Evolutionary conservation across 2,113 vertebrate genomes (phyloP), one percentile per base, ranked within the genome.

Genomic region (Potamarius usumacintae): DNA sequence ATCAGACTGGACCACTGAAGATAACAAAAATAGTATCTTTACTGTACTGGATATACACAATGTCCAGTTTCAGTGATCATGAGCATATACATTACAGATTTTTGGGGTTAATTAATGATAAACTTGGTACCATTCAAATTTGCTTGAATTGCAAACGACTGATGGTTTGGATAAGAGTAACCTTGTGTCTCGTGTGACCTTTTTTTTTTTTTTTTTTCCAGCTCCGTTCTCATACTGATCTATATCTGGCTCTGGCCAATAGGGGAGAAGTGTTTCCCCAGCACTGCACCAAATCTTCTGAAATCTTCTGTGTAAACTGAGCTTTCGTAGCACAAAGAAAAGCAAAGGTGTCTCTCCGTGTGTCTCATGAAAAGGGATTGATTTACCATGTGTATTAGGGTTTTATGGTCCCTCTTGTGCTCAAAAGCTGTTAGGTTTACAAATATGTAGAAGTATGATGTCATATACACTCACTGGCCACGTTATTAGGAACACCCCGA

Each of bases 271-370:
- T 18, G 84, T 58, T 72, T 85, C 80, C 84, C 62, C 77, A 65
- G 81, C 89, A 88, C 77, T 89, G 89, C 86, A 30, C 67, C 72
- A 92, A 90, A 76, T 76, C 86, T 89, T 90, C 91, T 85, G 57
- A 92, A 90, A 76, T 76, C 86, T 89, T 90, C 91, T 85, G 57
- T 18, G 91, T 92, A 91, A 94, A 85, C 74, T 60, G 90, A 94
- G 91, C 92, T 92, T 90, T 78, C 86, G 86, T 88, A 83, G 5
- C 18, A 22, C 11, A 25, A 77, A 25, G n/a, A 4, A 11, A 20
- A 22, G 34, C 81, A 48, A 55, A 42, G 57, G 1, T n/a, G 18
- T 77, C 22, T 14, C 53, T 25, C 48, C 2, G 1, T 25, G 6
- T 14, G 48, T 53, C 50, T 77, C 18, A 22, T 27, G 0, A 11